Evolutionary conservation across 2,797 vertebrate genomes (phyloP).

Genomic region (Balearica regulorum): DNA sequence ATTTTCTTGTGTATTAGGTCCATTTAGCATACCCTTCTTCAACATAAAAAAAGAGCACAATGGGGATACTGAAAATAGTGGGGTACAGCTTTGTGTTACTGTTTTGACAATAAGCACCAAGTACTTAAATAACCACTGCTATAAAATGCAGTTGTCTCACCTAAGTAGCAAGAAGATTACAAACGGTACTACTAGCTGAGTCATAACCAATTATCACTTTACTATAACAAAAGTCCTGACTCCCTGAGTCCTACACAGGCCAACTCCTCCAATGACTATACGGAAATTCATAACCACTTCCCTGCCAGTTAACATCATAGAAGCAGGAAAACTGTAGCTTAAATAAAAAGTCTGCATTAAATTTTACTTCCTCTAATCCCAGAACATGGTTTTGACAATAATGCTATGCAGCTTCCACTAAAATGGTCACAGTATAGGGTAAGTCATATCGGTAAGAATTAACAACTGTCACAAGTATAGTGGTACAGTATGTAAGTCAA

Average conservation of each 20-base stretch:
- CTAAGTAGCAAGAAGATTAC: background rate
- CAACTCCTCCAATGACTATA: rapidly evolving
- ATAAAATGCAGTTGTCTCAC: background rate
- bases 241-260: background rate
- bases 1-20: background rate
- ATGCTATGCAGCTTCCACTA: background rate
- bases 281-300: background rate
- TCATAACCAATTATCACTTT: background rate
- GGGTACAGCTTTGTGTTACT: background rate
- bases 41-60: background rate
- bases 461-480: background rate
- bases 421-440: background rate
- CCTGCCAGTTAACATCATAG: background rate
- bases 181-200: background rate
- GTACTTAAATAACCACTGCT: background rate
- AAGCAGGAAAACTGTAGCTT: background rate
- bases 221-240: background rate
- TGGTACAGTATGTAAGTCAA: background rate
- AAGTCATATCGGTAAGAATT: background rate
- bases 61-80: background rate
- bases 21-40: background rate
- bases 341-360: background rate
- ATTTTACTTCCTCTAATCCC: background rate
- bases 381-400: background rate
- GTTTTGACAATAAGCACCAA: background rate